These are phyloP conservation scores for Recurvirostra avosetta DNA, from an alignment of 2,113 vertebrate species.

Conservation along the genomic window DNA sequence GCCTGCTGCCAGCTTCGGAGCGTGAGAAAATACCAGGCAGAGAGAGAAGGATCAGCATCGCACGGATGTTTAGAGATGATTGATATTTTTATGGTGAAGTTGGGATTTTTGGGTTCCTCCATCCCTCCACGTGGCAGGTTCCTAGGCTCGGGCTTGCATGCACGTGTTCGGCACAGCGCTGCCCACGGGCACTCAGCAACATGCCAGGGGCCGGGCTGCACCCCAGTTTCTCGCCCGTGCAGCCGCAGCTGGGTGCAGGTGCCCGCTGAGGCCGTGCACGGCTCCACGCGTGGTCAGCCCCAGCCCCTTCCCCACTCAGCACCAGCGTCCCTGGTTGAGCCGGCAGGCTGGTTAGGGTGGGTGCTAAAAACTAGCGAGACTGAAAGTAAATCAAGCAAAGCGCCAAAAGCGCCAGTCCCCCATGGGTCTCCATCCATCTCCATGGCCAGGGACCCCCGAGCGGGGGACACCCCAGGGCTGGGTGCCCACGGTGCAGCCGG, in stretches of 20 bases:
- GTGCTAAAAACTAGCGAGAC: rapidly evolving
- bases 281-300: rapidly evolving
- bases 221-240: not conserved
- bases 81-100: slow-evolving; percentile 58
- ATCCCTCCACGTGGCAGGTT: slow-evolving; percentile 8
- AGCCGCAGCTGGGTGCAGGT: not conserved
- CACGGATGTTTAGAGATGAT: slow-evolving; percentile 56
- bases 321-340: not conserved
- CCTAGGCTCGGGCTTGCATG: not conserved
- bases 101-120: slow-evolving; percentile 40
- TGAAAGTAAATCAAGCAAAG: not conserved
- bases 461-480: not conserved
- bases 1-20: slow-evolving; percentile 62
- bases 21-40: slow-evolving; percentile 76
- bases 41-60: slow-evolving; percentile 50
- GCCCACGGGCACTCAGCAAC: not conserved
- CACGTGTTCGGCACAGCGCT: not conserved
- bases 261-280: not conserved
- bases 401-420: not conserved
- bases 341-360: not conserved
- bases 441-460: not conserved
- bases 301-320: not conserved
- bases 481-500: rapidly evolving
- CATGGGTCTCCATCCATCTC: rapidly evolving
- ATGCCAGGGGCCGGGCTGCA: not conserved